phyloP scores from a whole-genome alignment of 2,888 invertebrate species.

The Ormyrus pomaceus region DNA sequence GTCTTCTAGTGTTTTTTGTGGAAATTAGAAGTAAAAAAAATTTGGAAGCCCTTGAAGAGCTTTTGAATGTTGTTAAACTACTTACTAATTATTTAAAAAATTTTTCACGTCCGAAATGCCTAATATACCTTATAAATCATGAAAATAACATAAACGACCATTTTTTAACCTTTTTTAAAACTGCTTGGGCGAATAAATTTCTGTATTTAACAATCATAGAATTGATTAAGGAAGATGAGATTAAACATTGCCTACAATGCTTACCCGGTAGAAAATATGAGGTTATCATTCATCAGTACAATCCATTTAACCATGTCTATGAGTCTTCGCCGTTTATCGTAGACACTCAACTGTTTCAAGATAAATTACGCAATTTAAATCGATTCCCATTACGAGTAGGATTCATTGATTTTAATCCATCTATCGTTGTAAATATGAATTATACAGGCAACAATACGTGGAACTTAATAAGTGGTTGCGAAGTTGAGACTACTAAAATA shows the following conservation, averaged over 20 bases:
- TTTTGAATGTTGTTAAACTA: neutral
- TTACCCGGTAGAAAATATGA: neutral
- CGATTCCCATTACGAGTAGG: neutral
- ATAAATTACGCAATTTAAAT: neutral
- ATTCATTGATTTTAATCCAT: neutral
- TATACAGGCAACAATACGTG: neutral
- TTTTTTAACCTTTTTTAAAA: neutral
- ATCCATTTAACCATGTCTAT: slow-evolving; percentile 7
- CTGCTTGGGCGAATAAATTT: neutral
- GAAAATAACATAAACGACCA: neutral
- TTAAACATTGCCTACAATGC: too few species aligned
- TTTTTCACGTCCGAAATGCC: neutral
- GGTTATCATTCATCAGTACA: neutral
- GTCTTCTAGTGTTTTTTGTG: neutral
- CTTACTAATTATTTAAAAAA: neutral
- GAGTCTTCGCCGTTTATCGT: neutral
- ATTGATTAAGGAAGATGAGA: neutral
- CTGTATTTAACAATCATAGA: neutral
- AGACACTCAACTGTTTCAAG: neutral
- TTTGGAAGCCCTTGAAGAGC: neutral
- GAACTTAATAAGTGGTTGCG: neutral
- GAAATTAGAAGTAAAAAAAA: neutral
- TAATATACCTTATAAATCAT: neutral
- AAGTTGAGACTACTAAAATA: neutral
- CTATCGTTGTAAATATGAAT: neutral